Evolutionary conservation across 2,888 invertebrate genomes (phyloP), one percentile per base, ranked within the genome.

Genomic region (Phaedon cochleariae): DNA sequence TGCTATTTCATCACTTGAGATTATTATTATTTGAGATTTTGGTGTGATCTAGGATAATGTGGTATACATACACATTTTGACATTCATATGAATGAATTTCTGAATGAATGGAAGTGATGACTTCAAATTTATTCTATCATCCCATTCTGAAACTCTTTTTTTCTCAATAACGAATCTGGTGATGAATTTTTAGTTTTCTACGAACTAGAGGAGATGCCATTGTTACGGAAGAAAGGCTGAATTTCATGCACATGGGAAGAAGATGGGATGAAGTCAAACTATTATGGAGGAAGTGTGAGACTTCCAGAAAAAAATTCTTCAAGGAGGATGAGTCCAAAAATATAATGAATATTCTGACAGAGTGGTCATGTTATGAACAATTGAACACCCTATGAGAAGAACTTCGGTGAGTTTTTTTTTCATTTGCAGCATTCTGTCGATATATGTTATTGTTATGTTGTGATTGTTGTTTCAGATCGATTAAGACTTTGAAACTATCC

Each of bases 351-450:
- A 49, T 49, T 49, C 12, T 49, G 49, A 49, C 49, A 9, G 49
- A 49, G 49, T 49, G 49, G 49, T 21, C 49, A 9, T 49, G 49
- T 49, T 49, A 49, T 49, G n/a, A 49, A 49, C 22, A 49, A 6
- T n/a, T n/a, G n/a, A n/a, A n/a, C n/a, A n/a, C n/a, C 49, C 21
- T 20, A 18, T 49, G 21, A 21, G 49, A 10, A 49, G 21, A 6
- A 9, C 49, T 49, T 49, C 15, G 49, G 49, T 49, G 21, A 49
- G 49, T 49, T 20, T 49, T 21, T 49, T 49, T 5, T 10, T 34
- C 9, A 34, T 34, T 26, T 26, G 26, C 31, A 49, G 12, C 9
- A 49, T 20, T 21, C 10, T 17, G 17, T 48, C 18, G 22, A 6
- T 10, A 49, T 49, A 20, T 21, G 20, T 10, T 20, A 4, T 21